Percentiles rank a stretch among this genome's conserved stretches.
phyloP scores from a whole-genome alignment of 2,113 vertebrate species.

The Delphinapterus leucas region DNA sequence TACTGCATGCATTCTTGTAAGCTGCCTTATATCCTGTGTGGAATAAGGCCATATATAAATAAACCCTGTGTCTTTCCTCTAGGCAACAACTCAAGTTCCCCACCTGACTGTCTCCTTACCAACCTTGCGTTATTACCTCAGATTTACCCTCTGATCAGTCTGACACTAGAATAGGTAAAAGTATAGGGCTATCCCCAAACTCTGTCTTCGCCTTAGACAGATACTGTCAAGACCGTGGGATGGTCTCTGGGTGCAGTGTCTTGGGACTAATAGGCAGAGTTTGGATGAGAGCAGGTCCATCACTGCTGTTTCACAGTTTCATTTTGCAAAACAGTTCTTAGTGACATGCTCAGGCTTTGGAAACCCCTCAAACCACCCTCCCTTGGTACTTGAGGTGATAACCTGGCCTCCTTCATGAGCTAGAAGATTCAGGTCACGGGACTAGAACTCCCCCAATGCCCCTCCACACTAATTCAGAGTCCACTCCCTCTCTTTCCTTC shows the following conservation, averaged over 20 bases:
- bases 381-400: background rate
- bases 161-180: background rate
- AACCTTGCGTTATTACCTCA: background rate
- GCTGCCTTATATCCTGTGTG: constrained; percentile 21
- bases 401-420: background rate
- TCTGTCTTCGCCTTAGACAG: background rate
- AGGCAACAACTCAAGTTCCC: background rate
- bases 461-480: background rate
- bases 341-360: background rate
- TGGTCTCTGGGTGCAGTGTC: background rate
- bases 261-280: background rate
- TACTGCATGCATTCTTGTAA: constrained; percentile 2
- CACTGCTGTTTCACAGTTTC: background rate
- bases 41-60: background rate
- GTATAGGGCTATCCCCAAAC: background rate
- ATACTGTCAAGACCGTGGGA: background rate
- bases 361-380: background rate
- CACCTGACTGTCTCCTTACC: background rate
- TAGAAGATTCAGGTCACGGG: background rate
- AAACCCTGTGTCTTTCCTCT: constrained; percentile 32
- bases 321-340: background rate
- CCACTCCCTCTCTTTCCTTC: background rate
- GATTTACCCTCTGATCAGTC: background rate
- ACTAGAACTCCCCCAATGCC: background rate
- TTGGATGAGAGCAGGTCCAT: background rate